Evolutionary conservation across 2,797 vertebrate species (phyloP), one percentile per base, ranked within the genome.

Genomic region (Apogon talboti): DNA sequence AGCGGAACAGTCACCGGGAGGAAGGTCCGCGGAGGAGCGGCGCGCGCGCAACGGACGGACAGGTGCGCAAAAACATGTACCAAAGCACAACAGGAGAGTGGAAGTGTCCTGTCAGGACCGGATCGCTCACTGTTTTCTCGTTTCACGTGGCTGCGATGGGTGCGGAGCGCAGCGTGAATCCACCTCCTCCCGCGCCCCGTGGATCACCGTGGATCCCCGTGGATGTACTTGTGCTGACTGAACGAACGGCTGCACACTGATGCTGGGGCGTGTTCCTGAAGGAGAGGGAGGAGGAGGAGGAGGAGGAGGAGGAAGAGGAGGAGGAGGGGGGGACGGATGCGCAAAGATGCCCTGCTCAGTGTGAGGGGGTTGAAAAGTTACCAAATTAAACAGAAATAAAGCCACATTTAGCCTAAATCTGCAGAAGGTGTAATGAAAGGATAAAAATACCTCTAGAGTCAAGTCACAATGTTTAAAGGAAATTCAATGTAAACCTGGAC

Each of bases 181-280:
- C 21, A 24, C 59, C 67, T 68, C 71, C 67, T 47, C 13, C 60
- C 41, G 56, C 72, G 19, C 12, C 55, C 63, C 18, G 64, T 48
- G 38, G 54, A 48, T 14, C 40, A 35, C 14, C n/a, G 16, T 1
- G 30, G 15, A 56, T 38, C 11, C 16, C 45, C 37, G 50, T 11
- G 54, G 48, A 74, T 33, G 47, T 40, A 4, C 24, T 7, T 2
- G 49, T 30, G 55, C 68, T 70, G 79, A 62, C 40, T 46, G 64
- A 24, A 45, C 47, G 53, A 60, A 24, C 21, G 61, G 49, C 38
- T 15, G 55, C 30, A 21, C 49, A 35, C 49, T 37, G 45, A 60
- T 56, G 65, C 62, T 19, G 74, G 77, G 79, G 84, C 68, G 84
- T 83, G 74, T 78, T 79, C 71, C 51, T 63, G 16, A 9, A 61